Evolutionary conservation across 2,888 invertebrate species (phyloP), one percentile per base, ranked within the genome.

Genomic region (Ptychoptera albimana): DNA sequence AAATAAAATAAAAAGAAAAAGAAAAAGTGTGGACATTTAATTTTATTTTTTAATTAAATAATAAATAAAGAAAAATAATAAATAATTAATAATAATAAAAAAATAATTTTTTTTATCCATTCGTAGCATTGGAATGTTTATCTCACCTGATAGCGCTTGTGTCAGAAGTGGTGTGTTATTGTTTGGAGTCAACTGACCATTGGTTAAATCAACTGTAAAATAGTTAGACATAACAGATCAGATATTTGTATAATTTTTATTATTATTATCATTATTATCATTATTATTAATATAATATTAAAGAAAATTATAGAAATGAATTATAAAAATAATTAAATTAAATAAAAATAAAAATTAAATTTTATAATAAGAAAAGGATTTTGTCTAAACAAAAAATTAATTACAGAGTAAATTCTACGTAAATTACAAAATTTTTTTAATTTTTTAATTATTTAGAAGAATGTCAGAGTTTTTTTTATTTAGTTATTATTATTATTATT

Each of bases 101-200:
- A 7, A 23, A 23, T 23, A 23, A 23, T 23, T 23, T 23, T 5
- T 23, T 23, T 5, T 23, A 29, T 14, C 4, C 8, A 3, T 29
- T 13, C n/a, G 39, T 5, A 5, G 12, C 12, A 11, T 11, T 12
- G 35, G 36, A 7, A 37, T 38, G 29, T 44, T 43, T 34, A 43
- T 53, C 75, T 73, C 82, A 91, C 89, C 89, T 85, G 89, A 89
- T 71, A 89, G 79, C 66, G 88, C 88, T 76, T 89, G 89, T 72
- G 89, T 89, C 73, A 89, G 81, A 72, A 91, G 78, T 67, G 89
- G 88, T 67, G 88, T 88, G 73, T 88, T 89, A 80, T 88, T 88
- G 79, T 89, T 89, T 70, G 88, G 88, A 68, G 89, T 89, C 70
- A 89, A 80, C 75, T 89, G 89, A 70, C 89, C 89, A 72, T 89